Evolutionary conservation across 2,888 invertebrate species (phyloP).

Genomic region (Papilio elwesi): DNA sequence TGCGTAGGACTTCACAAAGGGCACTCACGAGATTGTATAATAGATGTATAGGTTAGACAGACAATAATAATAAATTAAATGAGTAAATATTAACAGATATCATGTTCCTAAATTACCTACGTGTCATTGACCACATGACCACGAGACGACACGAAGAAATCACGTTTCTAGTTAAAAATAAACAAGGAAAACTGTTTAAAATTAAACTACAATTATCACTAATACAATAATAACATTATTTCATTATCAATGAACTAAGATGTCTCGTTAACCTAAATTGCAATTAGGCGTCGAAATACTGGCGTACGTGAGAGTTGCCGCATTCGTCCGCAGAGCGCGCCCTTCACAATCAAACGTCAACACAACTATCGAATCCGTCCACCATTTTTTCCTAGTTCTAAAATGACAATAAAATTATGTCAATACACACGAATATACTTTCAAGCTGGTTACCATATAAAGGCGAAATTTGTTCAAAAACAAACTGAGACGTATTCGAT

Average conservation of each 20-base stretch:
- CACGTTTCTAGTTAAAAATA: conserved; percentile 39
- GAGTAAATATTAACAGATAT: conserved; percentile 13
- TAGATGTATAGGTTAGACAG: not conserved
- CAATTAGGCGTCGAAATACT: conserved; percentile 47
- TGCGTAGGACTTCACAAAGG: no score
- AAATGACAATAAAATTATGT: conserved; percentile 41
- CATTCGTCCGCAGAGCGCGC: conserved; percentile 48
- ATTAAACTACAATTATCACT: conserved; percentile 42
- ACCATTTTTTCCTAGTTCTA: conserved; percentile 42
- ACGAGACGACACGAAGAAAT: conserved; percentile 1
- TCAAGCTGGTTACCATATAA: conserved; percentile 20
- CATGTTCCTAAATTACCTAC: not conserved
- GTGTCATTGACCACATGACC: conserved; percentile 39
- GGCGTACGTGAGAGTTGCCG: conserved; percentile 61
- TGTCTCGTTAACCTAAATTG: conserved; percentile 64
- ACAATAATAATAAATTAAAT: not conserved
- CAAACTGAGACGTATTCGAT: not conserved
- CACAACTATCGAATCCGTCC: conserved; percentile 49
- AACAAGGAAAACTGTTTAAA: conserved; percentile 49
- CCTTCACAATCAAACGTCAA: conserved; percentile 46
- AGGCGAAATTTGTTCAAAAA: conserved; percentile 35
- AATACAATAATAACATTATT: conserved; percentile 48
- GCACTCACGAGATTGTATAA: no score
- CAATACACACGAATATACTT: conserved; percentile 34
- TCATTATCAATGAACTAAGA: conserved; percentile 47